Evolutionary conservation across 2,888 invertebrate species (phyloP), one percentile per base, ranked within the genome.

Genomic region (Caradrina clavipalpis): DNA sequence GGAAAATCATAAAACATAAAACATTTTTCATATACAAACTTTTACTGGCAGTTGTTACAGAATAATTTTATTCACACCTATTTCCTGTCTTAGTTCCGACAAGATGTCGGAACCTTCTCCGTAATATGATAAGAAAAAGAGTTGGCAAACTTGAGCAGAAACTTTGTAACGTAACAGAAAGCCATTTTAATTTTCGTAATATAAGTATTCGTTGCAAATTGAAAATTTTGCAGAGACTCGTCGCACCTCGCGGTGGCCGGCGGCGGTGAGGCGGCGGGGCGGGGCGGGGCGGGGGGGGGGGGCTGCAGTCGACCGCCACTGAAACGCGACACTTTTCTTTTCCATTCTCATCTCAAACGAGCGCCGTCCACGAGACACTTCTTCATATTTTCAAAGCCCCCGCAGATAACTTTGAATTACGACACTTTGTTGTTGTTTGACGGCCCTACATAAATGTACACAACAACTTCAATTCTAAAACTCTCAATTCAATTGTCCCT

Each of bases 341-440:
- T 73, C 53, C 76, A 64, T 75, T 70, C 72, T 72, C 74, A 69
- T 76, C 75, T 62, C 81, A 76, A 82, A 81, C 76, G 70, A 78
- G 74, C 56, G 45, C 58, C 54, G 66, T 71, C 75, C 71, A 61
- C 73, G 49, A 80, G 73, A 82, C 68, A 71, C 81, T 77, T 73
- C 69, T 83, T 83, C 72, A 73, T 76, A 81, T 80, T 83, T 82
- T 83, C 84, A 74, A 78, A 82, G 74, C 75, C 72, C 78, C 63
- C 64, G 69, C 74, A 87, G 87, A 84, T 87, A 87, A 86, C 82
- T 87, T 86, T 88, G 90, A 90, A 87, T 89, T 86, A 89, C 86
- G 88, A 88, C 86, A 86, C 85, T 90, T 91, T 89, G 84, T 89
- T 88, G 85, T 89, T 88, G 84, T 90, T 86, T 84, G 86, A 87